Evolutionary conservation across 1,140 invertebrate genomes (phyloP).

Genomic region (Trinorchestia longiramus): DNA sequence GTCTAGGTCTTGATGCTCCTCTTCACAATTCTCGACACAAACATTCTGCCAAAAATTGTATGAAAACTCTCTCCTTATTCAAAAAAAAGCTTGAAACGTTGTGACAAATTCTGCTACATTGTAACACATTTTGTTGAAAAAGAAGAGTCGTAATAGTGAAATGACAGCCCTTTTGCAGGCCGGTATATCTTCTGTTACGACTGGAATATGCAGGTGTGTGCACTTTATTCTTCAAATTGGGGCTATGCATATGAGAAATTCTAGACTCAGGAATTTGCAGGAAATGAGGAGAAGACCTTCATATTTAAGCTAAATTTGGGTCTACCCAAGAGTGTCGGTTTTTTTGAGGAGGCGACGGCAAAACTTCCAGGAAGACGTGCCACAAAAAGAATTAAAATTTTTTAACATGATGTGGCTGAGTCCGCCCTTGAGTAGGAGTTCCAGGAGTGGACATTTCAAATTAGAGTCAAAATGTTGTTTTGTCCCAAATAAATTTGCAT

Average conservation of each 20-base stretch:
- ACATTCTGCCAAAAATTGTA: neutral
- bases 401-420: neutral
- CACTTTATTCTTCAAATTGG: neutral
- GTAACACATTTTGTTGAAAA: neutral
- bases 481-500: neutral
- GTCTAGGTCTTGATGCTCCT: neutral
- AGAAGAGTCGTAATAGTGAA: neutral
- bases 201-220: neutral
- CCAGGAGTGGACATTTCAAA: neutral
- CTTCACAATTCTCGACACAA: neutral
- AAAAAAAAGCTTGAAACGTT: too few species aligned
- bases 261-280: neutral
- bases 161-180: neutral
- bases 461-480: neutral
- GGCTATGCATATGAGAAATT: constrained; percentile 1
- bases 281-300: neutral
- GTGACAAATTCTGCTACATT: neutral
- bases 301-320: neutral
- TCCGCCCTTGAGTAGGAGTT: neutral
- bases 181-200: neutral
- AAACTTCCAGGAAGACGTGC: neutral
- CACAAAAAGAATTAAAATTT: neutral
- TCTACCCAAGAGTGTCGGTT: neutral
- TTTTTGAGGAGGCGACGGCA: neutral
- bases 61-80: neutral